Percentiles rank a stretch among this genome's conserved stretches.
Conservation (phyloP, 2,113 vertebrate species). For the Rhea americana region DNA sequence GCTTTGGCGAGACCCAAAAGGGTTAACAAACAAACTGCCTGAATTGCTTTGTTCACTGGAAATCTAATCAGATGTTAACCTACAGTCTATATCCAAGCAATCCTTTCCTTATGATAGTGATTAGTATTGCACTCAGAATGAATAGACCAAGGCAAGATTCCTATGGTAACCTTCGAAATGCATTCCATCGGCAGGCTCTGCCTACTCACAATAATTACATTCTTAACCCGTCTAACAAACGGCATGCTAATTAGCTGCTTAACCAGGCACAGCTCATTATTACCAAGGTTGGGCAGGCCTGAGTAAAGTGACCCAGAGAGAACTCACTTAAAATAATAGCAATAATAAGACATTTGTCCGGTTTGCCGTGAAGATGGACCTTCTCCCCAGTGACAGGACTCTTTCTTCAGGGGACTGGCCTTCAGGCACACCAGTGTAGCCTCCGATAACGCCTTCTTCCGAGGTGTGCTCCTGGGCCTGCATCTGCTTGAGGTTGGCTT, state of each 20-base stretch:
- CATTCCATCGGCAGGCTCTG: conserved; percentile 78
- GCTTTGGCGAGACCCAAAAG: conserved; percentile 70
- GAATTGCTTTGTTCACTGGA: conserved; percentile 73
- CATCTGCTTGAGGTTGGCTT: accelerated
- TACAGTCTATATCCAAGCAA: conserved; percentile 85
- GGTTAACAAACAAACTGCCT: conserved; percentile 79
- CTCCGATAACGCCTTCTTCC: not conserved
- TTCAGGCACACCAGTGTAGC: not conserved
- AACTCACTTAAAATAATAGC: conserved; percentile 49
- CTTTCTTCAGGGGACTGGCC: not conserved
- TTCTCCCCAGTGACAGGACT: not conserved
- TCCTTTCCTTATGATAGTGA: conserved; percentile 96
- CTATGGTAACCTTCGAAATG: conserved; percentile 83
- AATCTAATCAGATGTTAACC: conserved; percentile 79
- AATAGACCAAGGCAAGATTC: conserved; percentile 83
- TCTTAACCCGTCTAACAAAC: conserved; percentile 88
- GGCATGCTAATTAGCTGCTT: conserved; percentile 85
- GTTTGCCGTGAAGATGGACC: conserved; percentile 33
- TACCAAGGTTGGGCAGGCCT: conserved; percentile 53
- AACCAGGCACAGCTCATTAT: conserved; percentile 77
- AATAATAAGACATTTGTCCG: conserved; percentile 49
- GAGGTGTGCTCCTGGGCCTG: not conserved
- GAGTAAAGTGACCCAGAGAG: conserved; percentile 64
- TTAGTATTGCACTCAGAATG: conserved; percentile 86
- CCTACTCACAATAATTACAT: conserved; percentile 87